phyloP scores from a whole-genome alignment of 2,113 vertebrate species.

The Ptychochromis oligacanthus region DNA sequence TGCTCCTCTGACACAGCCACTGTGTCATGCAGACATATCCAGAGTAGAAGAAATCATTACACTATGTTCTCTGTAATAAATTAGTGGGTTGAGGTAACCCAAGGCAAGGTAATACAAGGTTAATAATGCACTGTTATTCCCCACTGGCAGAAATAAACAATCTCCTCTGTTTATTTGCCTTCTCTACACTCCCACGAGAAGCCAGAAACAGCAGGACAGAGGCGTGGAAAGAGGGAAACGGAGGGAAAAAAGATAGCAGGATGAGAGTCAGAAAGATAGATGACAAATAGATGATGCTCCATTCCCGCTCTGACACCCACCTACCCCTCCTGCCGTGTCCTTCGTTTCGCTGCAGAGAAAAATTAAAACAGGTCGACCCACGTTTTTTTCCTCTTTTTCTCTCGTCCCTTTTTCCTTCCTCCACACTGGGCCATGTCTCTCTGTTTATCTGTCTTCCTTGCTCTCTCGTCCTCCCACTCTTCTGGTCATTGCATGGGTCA shows the following conservation, averaged over 20 bases:
- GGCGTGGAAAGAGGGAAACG: slow-evolving; percentile 71
- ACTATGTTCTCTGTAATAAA: slow-evolving; percentile 70
- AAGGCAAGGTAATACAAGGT: slow-evolving; percentile 80
- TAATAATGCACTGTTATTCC: slow-evolving; percentile 78
- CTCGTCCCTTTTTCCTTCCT: slow-evolving; percentile 52
- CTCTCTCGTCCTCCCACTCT: slow-evolving; percentile 72
- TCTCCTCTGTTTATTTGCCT: slow-evolving; percentile 80
- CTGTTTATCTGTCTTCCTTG: slow-evolving; percentile 57
- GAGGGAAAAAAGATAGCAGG: slow-evolving; percentile 59
- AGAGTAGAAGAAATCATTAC: slow-evolving; percentile 66
- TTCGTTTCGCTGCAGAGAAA: slow-evolving; percentile 66
- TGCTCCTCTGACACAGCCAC: slow-evolving; percentile 62
- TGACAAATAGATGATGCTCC: slow-evolving; percentile 83
- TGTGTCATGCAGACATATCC: slow-evolving; percentile 67
- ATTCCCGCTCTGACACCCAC: slow-evolving; percentile 79
- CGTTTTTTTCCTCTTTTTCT: slow-evolving; percentile 36
- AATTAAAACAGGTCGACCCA: slow-evolving; percentile 68
- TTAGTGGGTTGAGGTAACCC: slow-evolving; percentile 75
- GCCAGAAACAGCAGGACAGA: slow-evolving; percentile 78
- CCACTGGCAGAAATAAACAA: slow-evolving; percentile 78
- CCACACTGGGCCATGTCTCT: slow-evolving; percentile 49
- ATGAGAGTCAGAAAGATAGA: slow-evolving; percentile 73
- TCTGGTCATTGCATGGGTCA: slow-evolving; percentile 66
- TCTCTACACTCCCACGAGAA: slow-evolving; percentile 73
- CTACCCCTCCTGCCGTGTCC: slow-evolving; percentile 75